Evolutionary conservation across 2,888 invertebrate genomes (phyloP).

Genomic region (Heliconius erato): DNA sequence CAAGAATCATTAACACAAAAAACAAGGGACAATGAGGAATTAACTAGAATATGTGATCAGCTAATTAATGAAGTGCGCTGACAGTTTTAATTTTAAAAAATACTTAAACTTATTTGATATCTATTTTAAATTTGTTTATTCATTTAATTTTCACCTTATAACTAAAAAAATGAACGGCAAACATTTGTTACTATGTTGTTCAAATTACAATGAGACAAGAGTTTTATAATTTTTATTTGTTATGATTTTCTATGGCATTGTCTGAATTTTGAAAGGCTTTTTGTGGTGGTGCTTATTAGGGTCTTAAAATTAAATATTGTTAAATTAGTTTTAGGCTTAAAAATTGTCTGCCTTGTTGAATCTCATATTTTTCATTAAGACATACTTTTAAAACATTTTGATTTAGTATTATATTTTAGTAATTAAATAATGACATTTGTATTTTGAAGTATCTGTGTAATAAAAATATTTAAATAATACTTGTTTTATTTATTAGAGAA

Average conservation of each 20-base stretch:
- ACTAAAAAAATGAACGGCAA: not conserved
- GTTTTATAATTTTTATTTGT: slow-evolving; percentile 22
- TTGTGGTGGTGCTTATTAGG: slow-evolving; percentile 25
- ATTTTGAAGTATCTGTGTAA: slow-evolving; percentile 48
- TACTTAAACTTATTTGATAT: not conserved
- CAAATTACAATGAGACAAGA: not conserved
- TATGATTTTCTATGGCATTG: slow-evolving; percentile 8
- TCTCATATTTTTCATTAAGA: slow-evolving; percentile 28
- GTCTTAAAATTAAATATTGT: slow-evolving; percentile 5
- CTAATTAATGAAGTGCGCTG: slow-evolving; percentile 88
- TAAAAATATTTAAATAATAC: slow-evolving; percentile 34
- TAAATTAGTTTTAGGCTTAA: not conserved
- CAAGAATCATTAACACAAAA: slow-evolving; percentile 94
- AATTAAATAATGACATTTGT: slow-evolving; percentile 50
- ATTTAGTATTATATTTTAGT: slow-evolving; percentile 37
- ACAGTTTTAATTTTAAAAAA: slow-evolving; percentile 27
- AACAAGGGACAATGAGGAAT: slow-evolving; percentile 93
- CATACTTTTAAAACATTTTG: slow-evolving; percentile 26
- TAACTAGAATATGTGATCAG: slow-evolving; percentile 97
- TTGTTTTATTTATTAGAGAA: slow-evolving; percentile 27
- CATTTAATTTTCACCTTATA: not conserved
- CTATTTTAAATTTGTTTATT: not conserved
- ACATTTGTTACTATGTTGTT: slow-evolving; percentile 5
- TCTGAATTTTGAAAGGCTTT: slow-evolving; percentile 3
- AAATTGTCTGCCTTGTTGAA: slow-evolving; percentile 26